These are phyloP conservation scores for Cyclura pinguis DNA, from an alignment of 2,797 vertebrate species.

Conservation along the genomic window DNA sequence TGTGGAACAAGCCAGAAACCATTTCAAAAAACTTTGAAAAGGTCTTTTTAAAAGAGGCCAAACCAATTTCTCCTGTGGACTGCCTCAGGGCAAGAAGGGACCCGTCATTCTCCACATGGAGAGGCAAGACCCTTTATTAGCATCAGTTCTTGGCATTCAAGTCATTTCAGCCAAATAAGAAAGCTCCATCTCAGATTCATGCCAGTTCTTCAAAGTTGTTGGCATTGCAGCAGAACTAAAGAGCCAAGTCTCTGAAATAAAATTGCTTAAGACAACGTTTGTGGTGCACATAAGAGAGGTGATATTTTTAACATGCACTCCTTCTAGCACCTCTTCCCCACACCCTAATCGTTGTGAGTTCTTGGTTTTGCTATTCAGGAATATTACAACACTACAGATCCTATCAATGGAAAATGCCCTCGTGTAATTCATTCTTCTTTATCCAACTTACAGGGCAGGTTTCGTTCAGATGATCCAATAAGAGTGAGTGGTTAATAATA, in stretches of 20 bases:
- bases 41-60: conserved; percentile 66
- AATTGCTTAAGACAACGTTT: conserved; percentile 12
- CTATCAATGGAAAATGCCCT: background rate
- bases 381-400: background rate
- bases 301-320: conserved; percentile 3
- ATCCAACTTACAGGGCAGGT: background rate
- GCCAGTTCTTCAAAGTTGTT: conserved; percentile 37
- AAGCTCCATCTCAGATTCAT: background rate
- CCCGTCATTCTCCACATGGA: conserved; percentile 62
- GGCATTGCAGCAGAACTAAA: background rate
- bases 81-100: conserved; percentile 62
- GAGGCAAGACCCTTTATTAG: conserved; percentile 58
- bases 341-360: background rate
- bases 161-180: background rate
- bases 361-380: conserved; percentile 2
- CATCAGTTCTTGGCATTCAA: conserved; percentile 65
- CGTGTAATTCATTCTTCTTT: background rate
- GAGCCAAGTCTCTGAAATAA: conserved; percentile 23
- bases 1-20: conserved; percentile 64
- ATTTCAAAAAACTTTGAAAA: conserved; percentile 66
- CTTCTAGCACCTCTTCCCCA: background rate
- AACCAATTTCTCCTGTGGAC: conserved; percentile 69
- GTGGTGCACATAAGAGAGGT: background rate
- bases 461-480: background rate
- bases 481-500: background rate